phyloP scores from a whole-genome alignment of 1,140 invertebrate genomes.

The Hesperophylax magnus region DNA sequence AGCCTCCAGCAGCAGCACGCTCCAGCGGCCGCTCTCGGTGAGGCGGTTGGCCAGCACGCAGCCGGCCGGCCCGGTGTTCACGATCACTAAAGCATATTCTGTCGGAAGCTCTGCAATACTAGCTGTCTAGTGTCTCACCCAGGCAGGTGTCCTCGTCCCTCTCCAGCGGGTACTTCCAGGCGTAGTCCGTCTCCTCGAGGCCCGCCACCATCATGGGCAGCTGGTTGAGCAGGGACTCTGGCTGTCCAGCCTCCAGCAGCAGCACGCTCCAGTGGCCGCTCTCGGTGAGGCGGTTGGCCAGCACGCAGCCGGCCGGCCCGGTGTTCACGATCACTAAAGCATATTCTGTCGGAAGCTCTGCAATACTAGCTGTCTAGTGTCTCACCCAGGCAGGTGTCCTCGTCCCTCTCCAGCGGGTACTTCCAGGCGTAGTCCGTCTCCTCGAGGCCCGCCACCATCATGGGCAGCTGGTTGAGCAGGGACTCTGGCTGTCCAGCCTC shows the following conservation, averaged over 20 bases:
- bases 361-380: constrained; percentile 84
- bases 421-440: constrained; percentile 74
- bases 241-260: constrained; percentile 74
- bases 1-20: too few species aligned
- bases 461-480: constrained; percentile 74
- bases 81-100: too few species aligned
- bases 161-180: constrained; percentile 78
- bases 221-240: constrained; percentile 75
- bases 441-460: constrained; percentile 67
- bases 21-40: constrained; percentile 72
- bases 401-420: constrained; percentile 73
- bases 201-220: constrained; percentile 73
- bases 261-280: constrained; percentile 69
- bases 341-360: too few species aligned
- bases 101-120: too few species aligned
- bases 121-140: constrained; percentile 86
- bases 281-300: too few species aligned
- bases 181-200: too few species aligned
- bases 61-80: too few species aligned
- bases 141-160: constrained; percentile 77
- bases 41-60: too few species aligned
- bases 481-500: constrained; percentile 77
- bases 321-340: too few species aligned
- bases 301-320: too few species aligned
- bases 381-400: constrained; percentile 82